Conservation (phyloP, 2,888 invertebrate species). For the Deilephila porcellus region DNA sequence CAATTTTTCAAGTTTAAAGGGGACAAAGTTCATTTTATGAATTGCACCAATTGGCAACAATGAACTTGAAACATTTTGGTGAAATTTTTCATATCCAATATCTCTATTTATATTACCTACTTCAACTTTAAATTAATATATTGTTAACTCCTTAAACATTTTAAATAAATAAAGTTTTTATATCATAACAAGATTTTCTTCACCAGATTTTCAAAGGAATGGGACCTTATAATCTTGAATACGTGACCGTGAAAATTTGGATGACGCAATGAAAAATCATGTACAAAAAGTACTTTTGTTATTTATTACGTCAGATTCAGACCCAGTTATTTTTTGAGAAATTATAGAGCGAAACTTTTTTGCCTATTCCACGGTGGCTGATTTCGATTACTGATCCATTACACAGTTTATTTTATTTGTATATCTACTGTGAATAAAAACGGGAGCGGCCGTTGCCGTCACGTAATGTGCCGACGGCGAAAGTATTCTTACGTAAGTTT, state of each 20-base stretch:
- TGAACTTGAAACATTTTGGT: no score
- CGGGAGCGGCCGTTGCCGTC: conserved; percentile 58
- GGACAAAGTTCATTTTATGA: background rate
- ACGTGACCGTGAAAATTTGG: background rate
- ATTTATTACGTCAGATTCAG: background rate
- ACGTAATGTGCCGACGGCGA: conserved; percentile 75
- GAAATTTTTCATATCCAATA: no score
- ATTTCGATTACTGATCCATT: conserved; percentile 53
- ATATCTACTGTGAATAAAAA: conserved; percentile 55
- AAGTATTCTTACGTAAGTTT: conserved; percentile 68
- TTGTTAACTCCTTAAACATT: no score
- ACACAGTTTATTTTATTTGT: conserved; percentile 55
- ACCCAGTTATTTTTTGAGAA: conserved; percentile 39
- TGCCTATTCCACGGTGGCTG: conserved; percentile 64
- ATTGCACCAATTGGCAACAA: background rate
- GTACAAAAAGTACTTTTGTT: background rate
- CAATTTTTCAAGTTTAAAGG: conserved; percentile 2
- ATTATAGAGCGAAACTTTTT: conserved; percentile 55
- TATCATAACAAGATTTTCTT: no score
- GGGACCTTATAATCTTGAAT: background rate
- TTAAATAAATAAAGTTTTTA: no score
- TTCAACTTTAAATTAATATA: no score
- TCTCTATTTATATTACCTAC: no score
- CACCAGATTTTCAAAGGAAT: background rate
- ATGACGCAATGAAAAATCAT: conserved; percentile 9